Base-by-base conservation (phyloP, 2,113 vertebrate species). In the Brachypodius melanocephalos region DNA sequence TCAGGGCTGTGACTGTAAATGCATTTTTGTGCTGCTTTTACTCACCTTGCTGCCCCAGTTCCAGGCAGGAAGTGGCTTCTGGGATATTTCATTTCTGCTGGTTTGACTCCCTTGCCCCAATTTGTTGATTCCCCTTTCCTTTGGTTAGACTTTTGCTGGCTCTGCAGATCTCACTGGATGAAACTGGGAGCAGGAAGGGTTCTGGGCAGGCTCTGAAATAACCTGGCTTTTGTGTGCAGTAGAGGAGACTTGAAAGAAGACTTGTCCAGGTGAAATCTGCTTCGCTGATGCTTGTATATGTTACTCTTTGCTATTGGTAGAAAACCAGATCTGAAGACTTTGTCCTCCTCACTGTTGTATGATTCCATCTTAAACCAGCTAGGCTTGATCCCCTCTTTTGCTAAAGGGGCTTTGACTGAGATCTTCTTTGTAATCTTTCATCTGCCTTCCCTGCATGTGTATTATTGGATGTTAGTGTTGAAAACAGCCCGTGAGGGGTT, bases 261-360 rank as follows among this genome's bases (percentile, higher is more conserved):
- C 57, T 80, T 26, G 12, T 54, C 14, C 58, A 45, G 24, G 7
- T 7, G 62, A 79, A 75, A 49, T 25, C n/a, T 71, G n/a, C 42
- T 52, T 66, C 1, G 0, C 38, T 71, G 52, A 66, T 52, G 36
- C 10, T 48, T 66, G 45, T 6, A 12, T 0, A 0, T 12, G 8
- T 3, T 69, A 13, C 42, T 88, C 54, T 59, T 38, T 67, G 62
- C 32, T 51, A 0, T 22, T 76, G 72, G 14, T 43, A 22, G 52
- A 26, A 58, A 58, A 14, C 18, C 11, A 11, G 43, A 67, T 26
- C 52, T 85, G 36, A 12, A 76, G 14, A 31, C 18, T 75, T 79
- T 25, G 14, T 73, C 43, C 28, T 81, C 26, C 42, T 48, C 26
- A 2, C 28, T 6, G 1, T 14, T 85, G 40, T 42, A 1, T 46